Base-by-base conservation (phyloP, 2,797 vertebrate genomes). In the Distichodus sexfasciatus region DNA sequence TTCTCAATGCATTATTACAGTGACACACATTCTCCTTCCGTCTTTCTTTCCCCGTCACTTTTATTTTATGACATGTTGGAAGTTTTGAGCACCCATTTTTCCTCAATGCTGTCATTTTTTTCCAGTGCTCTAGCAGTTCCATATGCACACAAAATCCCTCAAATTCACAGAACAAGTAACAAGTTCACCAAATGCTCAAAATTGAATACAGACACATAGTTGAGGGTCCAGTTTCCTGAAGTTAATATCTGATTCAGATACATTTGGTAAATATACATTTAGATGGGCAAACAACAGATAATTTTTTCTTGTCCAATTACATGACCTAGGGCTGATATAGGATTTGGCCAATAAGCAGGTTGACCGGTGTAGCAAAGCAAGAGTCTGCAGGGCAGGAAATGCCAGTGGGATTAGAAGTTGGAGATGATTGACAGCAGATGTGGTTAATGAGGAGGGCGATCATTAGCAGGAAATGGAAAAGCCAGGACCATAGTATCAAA, bases 341-440 rank as follows among this genome's bases (percentile, higher is more conserved):
- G 40, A 28, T 23, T 50, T 38, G 48, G 57, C 38, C 60, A 59
- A 65, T 5, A 55, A 31, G 54, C 38, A 8, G 36, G 47, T 61
- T 72, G 83, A 77, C 77, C 82, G 71, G 64, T 62, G 58, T 17
- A 58, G 68, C 72, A 75, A 66, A 79, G 76, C 76, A 83, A 84
- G 82, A 53, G n/a, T 68, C 59, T 80, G 73, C 70, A 72, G 19
- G 33, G 74, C 86, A 89, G 90, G 89, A 92, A 92, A 91, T 90
- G 76, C 88, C 87, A 84, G 74, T 79, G 76, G 81, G 74, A 89
- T 89, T 88, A 87, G 78, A 78, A 77, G 79, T 82, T 80, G 71
- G 65, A 63, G 55, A 78, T 85, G 86, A 91, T 88, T 89, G 87
- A 89, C 87, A 86, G 86, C 89, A 91, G 88, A 90, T 92, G 88